Evolutionary conservation across 2,888 invertebrate species (phyloP).

Genomic region (Drosophila neonasuta): DNA sequence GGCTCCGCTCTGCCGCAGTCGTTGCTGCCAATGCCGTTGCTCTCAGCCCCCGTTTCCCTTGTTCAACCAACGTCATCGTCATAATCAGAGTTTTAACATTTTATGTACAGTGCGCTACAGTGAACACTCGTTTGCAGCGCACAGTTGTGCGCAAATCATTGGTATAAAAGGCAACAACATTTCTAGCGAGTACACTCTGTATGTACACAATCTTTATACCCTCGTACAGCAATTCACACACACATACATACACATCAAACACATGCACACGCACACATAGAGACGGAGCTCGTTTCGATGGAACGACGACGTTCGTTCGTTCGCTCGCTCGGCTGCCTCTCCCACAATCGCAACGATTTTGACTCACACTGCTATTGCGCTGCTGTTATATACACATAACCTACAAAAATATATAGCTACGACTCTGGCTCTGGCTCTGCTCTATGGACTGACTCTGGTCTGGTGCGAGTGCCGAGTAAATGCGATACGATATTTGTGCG

Average conservation of each 20-base stretch:
- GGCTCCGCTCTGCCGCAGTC: constrained; percentile 59
- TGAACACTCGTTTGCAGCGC: constrained; percentile 14
- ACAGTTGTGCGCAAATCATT: constrained; percentile 8
- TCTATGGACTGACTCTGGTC: constrained; percentile 27
- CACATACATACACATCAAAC: constrained; percentile 22
- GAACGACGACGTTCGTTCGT: constrained; percentile 38
- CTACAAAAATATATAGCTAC: constrained; percentile 79
- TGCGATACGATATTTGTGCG: constrained; percentile 73
- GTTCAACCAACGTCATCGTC: constrained; percentile 63
- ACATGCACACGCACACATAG: constrained; percentile 21
- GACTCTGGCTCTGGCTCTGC: constrained; percentile 40
- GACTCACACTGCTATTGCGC: constrained; percentile 62
- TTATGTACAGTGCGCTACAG: constrained; percentile 70
- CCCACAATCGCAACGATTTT: constrained; percentile 70
- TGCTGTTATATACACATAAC: constrained; percentile 80
- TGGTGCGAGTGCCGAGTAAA: constrained; percentile 62
- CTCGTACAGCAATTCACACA: constrained; percentile 51
- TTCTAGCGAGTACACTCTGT: constrained; percentile 42
- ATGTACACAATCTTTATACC: constrained; percentile 56
- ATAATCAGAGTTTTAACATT: constrained; percentile 77
- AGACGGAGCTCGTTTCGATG: constrained; percentile 62
- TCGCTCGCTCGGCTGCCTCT: constrained; percentile 62
- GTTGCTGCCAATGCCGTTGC: constrained; percentile 59
- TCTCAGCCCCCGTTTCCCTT: constrained; percentile 41
- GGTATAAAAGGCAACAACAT: constrained; percentile 7